Conservation (phyloP, 2,888 invertebrate genomes). For the Hyposoter dolosus region DNA sequence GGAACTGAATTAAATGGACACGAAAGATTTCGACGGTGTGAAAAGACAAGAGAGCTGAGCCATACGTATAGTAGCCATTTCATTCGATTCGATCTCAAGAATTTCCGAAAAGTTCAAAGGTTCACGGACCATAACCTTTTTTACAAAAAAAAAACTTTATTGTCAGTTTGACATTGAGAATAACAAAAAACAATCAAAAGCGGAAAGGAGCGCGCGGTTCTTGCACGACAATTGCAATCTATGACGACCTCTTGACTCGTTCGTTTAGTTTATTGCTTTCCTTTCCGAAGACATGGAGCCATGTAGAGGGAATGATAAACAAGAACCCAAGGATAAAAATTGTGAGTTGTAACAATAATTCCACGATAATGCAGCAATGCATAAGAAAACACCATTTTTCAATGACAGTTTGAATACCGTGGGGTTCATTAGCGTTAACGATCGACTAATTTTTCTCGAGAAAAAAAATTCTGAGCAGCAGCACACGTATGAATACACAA, state of each 20-base stretch:
- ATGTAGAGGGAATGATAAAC: not conserved
- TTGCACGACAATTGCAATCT: constrained; percentile 54
- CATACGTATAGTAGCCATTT: not conserved
- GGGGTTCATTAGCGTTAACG: constrained; percentile 47
- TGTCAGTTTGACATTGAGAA: not conserved
- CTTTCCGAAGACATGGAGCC: constrained; percentile 44
- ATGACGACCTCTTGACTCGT: constrained; percentile 29
- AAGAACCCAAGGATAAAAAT: constrained; percentile 28
- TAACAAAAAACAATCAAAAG: constrained; percentile 6
- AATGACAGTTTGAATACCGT: constrained; percentile 4
- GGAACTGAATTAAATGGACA: not conserved
- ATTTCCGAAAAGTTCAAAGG: not conserved
- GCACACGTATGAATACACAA: not conserved
- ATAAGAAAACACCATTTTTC: not conserved
- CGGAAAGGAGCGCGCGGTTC: constrained; percentile 41
- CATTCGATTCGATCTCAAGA: not conserved
- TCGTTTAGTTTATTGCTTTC: constrained; percentile 54
- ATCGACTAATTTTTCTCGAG: constrained; percentile 26
- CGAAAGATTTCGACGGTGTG: not conserved
- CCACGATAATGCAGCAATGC: not conserved
- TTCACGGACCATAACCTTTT: not conserved
- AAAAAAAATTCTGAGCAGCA: constrained; percentile 24
- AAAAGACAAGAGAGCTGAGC: not conserved
- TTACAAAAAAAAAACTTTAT: not conserved
- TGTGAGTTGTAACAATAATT: constrained; percentile 15